Evolutionary conservation across 2,888 invertebrate genomes (phyloP).

Genomic region (Miltochrista miniata): DNA sequence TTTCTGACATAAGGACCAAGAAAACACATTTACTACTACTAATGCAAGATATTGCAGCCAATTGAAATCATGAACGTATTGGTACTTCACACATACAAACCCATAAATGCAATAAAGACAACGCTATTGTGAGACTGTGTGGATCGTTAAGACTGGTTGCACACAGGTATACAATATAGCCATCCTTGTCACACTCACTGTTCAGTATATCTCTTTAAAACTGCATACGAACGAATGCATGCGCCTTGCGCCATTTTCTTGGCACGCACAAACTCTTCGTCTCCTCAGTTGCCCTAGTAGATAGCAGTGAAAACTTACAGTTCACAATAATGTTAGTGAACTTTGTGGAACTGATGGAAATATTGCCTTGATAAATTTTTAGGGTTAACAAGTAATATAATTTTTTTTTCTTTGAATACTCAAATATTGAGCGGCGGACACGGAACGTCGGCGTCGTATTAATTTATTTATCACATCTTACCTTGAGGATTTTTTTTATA

Average conservation of each 20-base stretch:
- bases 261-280: slow-evolving; percentile 60
- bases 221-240: slow-evolving; percentile 62
- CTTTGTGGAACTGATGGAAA: slow-evolving; percentile 8
- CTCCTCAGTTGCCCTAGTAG: slow-evolving; percentile 65
- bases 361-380: neutral
- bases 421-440: no score
- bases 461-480: no score
- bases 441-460: no score
- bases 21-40: slow-evolving; percentile 34
- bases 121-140: slow-evolving; percentile 39
- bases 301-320: slow-evolving; percentile 59
- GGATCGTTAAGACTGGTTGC: slow-evolving; percentile 27
- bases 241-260: slow-evolving; percentile 52
- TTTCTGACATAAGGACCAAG: slow-evolving; percentile 22
- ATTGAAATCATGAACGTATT: slow-evolving; percentile 47
- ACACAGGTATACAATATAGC: slow-evolving; percentile 51
- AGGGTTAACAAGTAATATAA: neutral
- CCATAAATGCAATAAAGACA: slow-evolving; percentile 47
- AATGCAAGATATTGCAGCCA: slow-evolving; percentile 44
- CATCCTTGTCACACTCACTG: slow-evolving; percentile 62
- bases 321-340: slow-evolving; percentile 34
- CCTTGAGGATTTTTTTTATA: no score
- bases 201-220: slow-evolving; percentile 48
- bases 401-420: no score
- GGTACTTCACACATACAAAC: slow-evolving; percentile 30